phyloP scores from a whole-genome alignment of 1,140 invertebrate genomes.

The Zaprionus inermis region DNA sequence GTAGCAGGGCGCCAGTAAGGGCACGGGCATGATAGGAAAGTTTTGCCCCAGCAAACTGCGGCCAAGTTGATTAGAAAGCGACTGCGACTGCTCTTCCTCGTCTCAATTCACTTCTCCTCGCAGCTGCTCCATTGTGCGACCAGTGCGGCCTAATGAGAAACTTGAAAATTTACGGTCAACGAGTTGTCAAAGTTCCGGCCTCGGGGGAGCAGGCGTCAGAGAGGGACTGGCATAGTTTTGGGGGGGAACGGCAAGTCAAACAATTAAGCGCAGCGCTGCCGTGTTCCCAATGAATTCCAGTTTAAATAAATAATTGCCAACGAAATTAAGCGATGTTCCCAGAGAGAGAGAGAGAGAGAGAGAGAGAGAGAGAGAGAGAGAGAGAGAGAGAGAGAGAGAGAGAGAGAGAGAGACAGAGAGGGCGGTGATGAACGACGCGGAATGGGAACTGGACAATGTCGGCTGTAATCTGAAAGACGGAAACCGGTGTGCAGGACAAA shows the following conservation, averaged over 20 bases:
- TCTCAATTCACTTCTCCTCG: background rate
- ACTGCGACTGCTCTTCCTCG: conserved; percentile 47
- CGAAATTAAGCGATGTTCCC: conserved; percentile 73
- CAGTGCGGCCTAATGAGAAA: conserved; percentile 74
- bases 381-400: conserved; percentile 1
- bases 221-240: conserved; percentile 59
- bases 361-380: background rate
- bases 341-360: conserved; percentile 1
- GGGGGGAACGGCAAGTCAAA: conserved; percentile 67
- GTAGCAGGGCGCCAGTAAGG: background rate
- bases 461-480: conserved; percentile 36
- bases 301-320: conserved; percentile 82
- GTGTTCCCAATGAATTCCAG: conserved; percentile 63
- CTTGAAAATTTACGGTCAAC: conserved; percentile 82
- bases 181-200: conserved; percentile 74
- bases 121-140: conserved; percentile 28
- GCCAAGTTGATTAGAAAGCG: conserved; percentile 80
- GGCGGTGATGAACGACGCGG: too few species aligned
- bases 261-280: conserved; percentile 69
- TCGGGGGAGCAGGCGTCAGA: background rate
- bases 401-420: background rate
- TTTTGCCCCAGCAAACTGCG: conserved; percentile 75
- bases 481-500: conserved; percentile 12
- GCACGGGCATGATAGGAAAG: conserved; percentile 56
- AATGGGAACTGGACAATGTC: conserved; percentile 20